Base-by-base conservation (phyloP, 2,113 vertebrate genomes). In the Syrmaticus mikado region DNA sequence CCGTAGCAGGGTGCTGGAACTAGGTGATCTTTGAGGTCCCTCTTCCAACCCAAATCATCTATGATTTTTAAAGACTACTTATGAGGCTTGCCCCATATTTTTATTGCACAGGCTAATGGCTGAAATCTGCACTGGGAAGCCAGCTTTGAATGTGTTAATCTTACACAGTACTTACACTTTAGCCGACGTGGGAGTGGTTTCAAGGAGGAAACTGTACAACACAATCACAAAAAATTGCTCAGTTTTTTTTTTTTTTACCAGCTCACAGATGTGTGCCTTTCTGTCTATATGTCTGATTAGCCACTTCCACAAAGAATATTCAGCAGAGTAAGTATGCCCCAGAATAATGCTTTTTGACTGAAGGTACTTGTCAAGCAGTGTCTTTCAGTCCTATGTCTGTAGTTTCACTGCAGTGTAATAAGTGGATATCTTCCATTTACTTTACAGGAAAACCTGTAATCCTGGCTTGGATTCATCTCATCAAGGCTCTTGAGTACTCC, bases 81-180 rank as follows among this genome's bases (percentile, higher is more conserved):
- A 55, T 0, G 1, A 80, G 28, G 32, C 5, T 52, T n/a, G 5
- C 3, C 87, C 30, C 5, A 5, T n/a, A 9, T 43, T 85, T 65
- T 25, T 8, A 22, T 30, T 76, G 25, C 6, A 12, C 7, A 72
- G 16, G 17, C 61, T 38, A 61, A 28, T 32, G 12, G 34, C 14
- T 4, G 74, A 89, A 89, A 30, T 2, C 17, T 12, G 10, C 2
- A 3, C 18, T 36, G 7, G 2, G 24, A 81, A 89, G 48, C 68
- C 88, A 95, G 34, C n/a, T 83, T 81, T 76, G 70, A 60, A 71
- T 45, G 55, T 30, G 36, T 74, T 91, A 81, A 90, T 12, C n/a
- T 40, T 57, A 21, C 36, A 65, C 25, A 34, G 19, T 7, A 4
- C 48, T 60, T 80, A n/a, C 27, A 81, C 76, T 73, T 73, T 28